Evolutionary conservation across 2,888 invertebrate genomes (phyloP).

Genomic region (Eupithecia dodoneata): DNA sequence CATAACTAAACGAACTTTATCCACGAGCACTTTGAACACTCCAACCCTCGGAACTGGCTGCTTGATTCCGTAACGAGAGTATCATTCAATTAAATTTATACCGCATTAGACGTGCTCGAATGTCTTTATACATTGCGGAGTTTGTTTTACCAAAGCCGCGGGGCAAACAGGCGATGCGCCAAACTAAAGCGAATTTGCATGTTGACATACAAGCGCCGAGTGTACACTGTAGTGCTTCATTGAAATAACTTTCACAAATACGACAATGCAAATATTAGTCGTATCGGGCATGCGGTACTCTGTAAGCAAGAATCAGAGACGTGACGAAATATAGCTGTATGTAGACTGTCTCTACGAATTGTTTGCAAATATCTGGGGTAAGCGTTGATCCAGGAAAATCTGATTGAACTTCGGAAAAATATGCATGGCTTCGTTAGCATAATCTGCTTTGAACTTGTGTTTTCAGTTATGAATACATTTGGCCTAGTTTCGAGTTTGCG

Average conservation of each 20-base stretch:
- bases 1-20: constrained; percentile 20
- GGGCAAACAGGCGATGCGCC: constrained; percentile 65
- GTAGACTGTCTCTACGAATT: constrained; percentile 10
- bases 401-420: constrained; percentile 31
- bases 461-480: constrained; percentile 28
- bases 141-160: constrained; percentile 64
- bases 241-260: constrained; percentile 66
- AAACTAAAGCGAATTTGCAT: constrained; percentile 71
- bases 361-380: constrained; percentile 24
- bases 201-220: constrained; percentile 57
- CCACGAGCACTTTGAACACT: constrained; percentile 16
- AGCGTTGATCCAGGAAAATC: constrained; percentile 29
- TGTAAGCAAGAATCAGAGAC: constrained; percentile 27
- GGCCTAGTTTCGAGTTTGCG: constrained; percentile 1
- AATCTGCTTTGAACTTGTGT: constrained; percentile 29
- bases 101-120: constrained; percentile 57
- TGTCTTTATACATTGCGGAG: constrained; percentile 65
- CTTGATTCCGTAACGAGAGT: constrained; percentile 52
- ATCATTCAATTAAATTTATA: constrained; percentile 66
- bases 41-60: constrained; percentile 39
- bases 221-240: constrained; percentile 45
- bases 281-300: constrained; percentile 43
- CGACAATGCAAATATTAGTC: constrained; percentile 55
- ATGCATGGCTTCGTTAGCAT: constrained; percentile 31
- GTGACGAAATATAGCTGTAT: constrained; percentile 20